phyloP scores from a whole-genome alignment of 2,797 vertebrate species.

The Pantherophis vulpinus region DNA sequence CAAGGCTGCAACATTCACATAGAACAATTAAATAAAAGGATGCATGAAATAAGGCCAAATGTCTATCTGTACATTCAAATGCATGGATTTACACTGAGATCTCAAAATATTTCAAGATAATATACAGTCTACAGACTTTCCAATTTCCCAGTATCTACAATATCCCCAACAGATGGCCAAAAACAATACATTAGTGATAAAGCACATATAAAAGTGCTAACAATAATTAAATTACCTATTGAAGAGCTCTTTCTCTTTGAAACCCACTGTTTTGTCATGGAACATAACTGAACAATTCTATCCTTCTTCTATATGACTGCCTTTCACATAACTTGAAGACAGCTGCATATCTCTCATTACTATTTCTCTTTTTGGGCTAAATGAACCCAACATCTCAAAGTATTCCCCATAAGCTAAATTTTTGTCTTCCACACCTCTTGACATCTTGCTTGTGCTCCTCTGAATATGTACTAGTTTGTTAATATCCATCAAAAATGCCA shows the following conservation, averaged over 20 bases:
- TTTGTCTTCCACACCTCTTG: neutral
- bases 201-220: neutral
- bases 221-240: neutral
- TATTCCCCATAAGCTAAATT: neutral
- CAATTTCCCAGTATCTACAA: neutral
- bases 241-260: neutral
- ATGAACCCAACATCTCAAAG: neutral
- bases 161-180: neutral
- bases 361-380: neutral
- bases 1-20: constrained; percentile 30
- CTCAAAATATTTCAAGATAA: neutral
- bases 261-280: neutral
- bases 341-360: neutral
- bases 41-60: constrained; percentile 15
- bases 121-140: neutral
- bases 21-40: constrained; percentile 41
- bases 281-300: neutral
- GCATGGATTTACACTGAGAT: neutral
- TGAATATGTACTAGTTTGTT: neutral
- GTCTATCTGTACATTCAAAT: neutral
- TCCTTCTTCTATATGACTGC: neutral
- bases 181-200: neutral
- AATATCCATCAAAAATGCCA: neutral
- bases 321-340: neutral
- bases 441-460: neutral